Evolutionary conservation across 2,888 invertebrate species (phyloP), one percentile per base, ranked within the genome.

Genomic region (Hoplodrina blanda): DNA sequence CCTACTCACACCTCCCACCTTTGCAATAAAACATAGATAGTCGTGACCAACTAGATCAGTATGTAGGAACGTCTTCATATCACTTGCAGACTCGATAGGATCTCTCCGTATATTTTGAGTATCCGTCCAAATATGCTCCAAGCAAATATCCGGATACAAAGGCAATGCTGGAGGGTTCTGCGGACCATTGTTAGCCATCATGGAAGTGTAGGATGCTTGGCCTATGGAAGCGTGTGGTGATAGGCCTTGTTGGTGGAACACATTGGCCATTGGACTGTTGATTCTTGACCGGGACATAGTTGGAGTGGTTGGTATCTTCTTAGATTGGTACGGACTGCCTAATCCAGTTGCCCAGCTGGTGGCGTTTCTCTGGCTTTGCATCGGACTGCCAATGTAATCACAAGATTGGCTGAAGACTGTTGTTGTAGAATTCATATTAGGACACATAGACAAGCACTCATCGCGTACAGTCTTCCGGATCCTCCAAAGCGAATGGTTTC

Each of bases 91-190:
- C 73, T 96, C 96, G 0, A 94, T 83, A 56, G 87, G 87, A 90
- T 94, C 96, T 78, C 92, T 86, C 76, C 82, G 88, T 4, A 94
- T 89, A 0, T 85, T 85, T 75, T 93, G 95, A 72, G 95, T 97
- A 86, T 99, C 99, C 0, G 98, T 98, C 99, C 99, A 99, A 17
- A 99, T 95, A 88, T 98, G 98, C 82, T 99, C 99, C 56, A 99
- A 95, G 87, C 99, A 99, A 78, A 99, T 96, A 83, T 98, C 98
- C 0, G 99, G 99, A 82, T 97, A 97, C 37, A 98, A 93, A 0
- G 98, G 98, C 81, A 98, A 96, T 0, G 97, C 93, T n/a, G 96
- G 97, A 55, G 95, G 96, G 0, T 91, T 85, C 73, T 96, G 96
- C 0, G 93, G 91, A 30, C 94, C 87, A 46, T 96, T 96, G 50